Conservation (phyloP, 2,797 vertebrate species). For the Potorous gilbertii region DNA sequence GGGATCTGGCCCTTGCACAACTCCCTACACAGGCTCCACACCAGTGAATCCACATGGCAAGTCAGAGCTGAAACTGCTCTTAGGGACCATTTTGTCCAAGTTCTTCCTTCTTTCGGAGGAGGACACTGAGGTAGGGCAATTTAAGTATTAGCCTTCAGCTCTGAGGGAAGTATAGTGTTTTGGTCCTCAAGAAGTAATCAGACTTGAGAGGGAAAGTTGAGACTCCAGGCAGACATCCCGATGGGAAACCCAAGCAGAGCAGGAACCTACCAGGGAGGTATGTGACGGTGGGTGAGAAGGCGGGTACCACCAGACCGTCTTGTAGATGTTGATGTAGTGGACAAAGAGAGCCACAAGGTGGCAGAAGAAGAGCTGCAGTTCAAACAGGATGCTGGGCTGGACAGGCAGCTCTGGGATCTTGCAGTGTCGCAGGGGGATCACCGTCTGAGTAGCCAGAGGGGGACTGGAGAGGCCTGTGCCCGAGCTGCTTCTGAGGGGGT, state of each 20-base stretch:
- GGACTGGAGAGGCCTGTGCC: constrained; percentile 96
- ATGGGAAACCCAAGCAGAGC: neutral
- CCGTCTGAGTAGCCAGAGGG: constrained; percentile 94
- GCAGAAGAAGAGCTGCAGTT: constrained; percentile 97
- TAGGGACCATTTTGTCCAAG: neutral
- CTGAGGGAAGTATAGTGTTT: neutral
- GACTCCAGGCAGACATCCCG: neutral
- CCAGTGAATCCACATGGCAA: neutral
- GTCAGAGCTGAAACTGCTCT: neutral
- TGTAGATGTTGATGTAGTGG: constrained; percentile 99
- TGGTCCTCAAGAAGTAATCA: neutral
- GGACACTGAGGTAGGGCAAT: neutral
- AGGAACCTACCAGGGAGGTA: constrained; percentile 94
- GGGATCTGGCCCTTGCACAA: neutral
- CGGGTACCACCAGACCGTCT: constrained; percentile 99
- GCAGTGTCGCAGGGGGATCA: constrained; percentile 95
- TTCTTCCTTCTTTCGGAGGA: neutral
- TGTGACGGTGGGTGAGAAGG: constrained; percentile 96
- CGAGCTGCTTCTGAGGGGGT: constrained; percentile 90
- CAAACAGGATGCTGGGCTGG: constrained; percentile 94
- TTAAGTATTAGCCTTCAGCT: neutral
- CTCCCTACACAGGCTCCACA: neutral
- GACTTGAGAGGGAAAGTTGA: neutral
- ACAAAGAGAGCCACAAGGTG: constrained; percentile 97
- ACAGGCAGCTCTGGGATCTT: constrained; percentile 97